These are phyloP conservation scores for Dendrophyllia cribrosa DNA, from an alignment of 64 coral and sea anemone genomes.

Conservation along the genomic window DNA sequence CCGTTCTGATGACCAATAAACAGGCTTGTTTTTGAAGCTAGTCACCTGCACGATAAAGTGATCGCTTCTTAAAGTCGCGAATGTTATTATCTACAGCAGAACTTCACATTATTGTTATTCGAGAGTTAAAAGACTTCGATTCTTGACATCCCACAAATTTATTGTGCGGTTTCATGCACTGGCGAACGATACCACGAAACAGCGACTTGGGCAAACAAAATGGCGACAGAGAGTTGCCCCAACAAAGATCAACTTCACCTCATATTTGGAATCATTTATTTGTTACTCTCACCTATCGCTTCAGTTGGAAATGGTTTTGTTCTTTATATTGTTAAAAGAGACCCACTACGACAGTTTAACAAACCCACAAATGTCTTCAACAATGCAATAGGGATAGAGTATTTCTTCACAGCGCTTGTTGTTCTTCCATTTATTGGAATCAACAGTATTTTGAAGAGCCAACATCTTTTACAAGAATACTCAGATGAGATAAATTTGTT, in stretches of 20 bases:
- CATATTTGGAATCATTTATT: constrained; percentile 1
- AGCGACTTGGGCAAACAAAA: neutral
- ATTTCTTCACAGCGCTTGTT: neutral
- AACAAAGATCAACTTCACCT: neutral
- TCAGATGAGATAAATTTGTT: neutral
- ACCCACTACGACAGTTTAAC: constrained; percentile 22
- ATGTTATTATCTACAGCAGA: neutral
- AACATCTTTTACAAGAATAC: neutral
- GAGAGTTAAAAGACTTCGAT: too few species aligned
- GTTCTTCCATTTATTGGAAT: constrained; percentile 15
- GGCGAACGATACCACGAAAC: neutral
- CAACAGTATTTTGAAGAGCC: constrained; percentile 5
- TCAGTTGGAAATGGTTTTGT: neutral
- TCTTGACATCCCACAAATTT: too few species aligned
- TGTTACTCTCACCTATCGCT: neutral
- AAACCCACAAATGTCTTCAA: constrained; percentile 15
- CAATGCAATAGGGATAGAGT: neutral
- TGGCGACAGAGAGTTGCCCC: neutral
- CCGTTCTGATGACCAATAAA: neutral
- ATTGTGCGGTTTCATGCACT: too few species aligned
- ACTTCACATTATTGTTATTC: neutral
- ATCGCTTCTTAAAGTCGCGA: neutral
- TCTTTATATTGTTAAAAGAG: constrained; percentile 9
- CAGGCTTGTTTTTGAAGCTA: neutral
- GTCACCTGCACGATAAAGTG: neutral